phyloP scores from a whole-genome alignment of 2,113 vertebrate species.

The Petrocephalus microphthalmus region DNA sequence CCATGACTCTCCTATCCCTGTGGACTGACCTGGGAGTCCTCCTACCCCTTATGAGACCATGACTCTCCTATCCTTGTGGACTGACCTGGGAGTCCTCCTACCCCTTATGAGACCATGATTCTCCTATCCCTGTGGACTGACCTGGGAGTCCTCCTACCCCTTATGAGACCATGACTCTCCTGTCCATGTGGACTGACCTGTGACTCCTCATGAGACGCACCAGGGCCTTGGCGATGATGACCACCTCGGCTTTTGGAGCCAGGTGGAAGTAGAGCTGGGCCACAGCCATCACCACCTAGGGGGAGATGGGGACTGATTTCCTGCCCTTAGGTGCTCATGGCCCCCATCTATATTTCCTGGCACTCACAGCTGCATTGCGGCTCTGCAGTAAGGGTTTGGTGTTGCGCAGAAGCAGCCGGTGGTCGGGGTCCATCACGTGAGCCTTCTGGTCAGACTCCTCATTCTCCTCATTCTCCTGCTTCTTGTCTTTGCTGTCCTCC shows the following conservation, averaged over 20 bases:
- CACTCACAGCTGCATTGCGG: conserved; percentile 84
- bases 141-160: background rate
- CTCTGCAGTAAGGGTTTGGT: conserved; percentile 95
- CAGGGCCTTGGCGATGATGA: conserved; percentile 88
- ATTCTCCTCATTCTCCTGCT: conserved; percentile 42
- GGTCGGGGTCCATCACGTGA: conserved; percentile 94
- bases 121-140: background rate
- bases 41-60: background rate
- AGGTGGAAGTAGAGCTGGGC: conserved; percentile 97
- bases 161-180: background rate
- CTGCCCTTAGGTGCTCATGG: background rate
- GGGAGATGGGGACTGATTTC: background rate
- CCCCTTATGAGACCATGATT: background rate
- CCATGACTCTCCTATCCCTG: background rate
- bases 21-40: background rate
- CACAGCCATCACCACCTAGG: conserved; percentile 93
- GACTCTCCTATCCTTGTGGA: background rate
- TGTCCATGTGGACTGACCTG: conserved; percentile 65
- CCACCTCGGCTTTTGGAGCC: conserved; percentile 91
- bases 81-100: background rate
- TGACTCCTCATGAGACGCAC: conserved; percentile 92
- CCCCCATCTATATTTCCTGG: background rate
- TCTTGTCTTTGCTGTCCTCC: conserved; percentile 39
- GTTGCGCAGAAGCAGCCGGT: conserved; percentile 90
- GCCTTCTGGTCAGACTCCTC: conserved; percentile 71